A percentile compares a stretch with the other conserved stretches of the same genome.
phyloP scores from a whole-genome alignment of 2,797 vertebrate genomes.

The Serranus cabrilla region DNA sequence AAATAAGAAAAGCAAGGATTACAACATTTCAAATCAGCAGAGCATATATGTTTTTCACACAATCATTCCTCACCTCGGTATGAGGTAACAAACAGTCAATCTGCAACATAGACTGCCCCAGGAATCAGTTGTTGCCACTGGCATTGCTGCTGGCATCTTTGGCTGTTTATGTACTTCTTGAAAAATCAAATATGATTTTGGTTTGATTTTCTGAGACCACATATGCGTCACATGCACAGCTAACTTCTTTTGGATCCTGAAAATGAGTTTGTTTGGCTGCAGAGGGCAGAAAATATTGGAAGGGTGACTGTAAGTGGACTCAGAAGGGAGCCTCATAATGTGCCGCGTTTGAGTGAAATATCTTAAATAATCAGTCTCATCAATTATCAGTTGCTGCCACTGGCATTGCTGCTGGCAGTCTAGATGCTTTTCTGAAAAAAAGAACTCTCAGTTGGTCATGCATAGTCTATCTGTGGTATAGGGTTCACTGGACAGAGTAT shows the following conservation, averaged over 20 bases:
- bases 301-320: constrained; percentile 11
- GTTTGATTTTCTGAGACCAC: constrained; percentile 41
- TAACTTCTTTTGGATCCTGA: constrained; percentile 5
- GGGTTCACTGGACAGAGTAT: not conserved
- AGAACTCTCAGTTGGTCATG: constrained; percentile 16
- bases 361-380: constrained; percentile 39
- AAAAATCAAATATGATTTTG: constrained; percentile 38
- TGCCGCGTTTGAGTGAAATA: constrained; percentile 25
- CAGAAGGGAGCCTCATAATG: not conserved
- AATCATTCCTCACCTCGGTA: constrained; percentile 21
- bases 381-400: constrained; percentile 37
- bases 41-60: constrained; percentile 37
- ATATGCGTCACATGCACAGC: constrained; percentile 2
- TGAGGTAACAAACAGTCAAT: constrained; percentile 46
- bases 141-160: constrained; percentile 49
- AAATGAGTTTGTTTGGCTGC: constrained; percentile 20
- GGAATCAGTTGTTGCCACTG: constrained; percentile 53
- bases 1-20: constrained; percentile 29
- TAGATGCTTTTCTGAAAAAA: constrained; percentile 26
- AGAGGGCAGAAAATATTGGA: not conserved
- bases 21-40: constrained; percentile 30
- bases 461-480: not conserved
- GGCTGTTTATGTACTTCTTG: constrained; percentile 40
- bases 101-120: constrained; percentile 30
- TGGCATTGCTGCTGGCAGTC: constrained; percentile 30